Percentiles rank a stretch among this genome's conserved stretches.
Evolutionary conservation across 2,113 vertebrate genomes (phyloP).

Genomic region (Pseudorhombus dupliciocellatus): DNA sequence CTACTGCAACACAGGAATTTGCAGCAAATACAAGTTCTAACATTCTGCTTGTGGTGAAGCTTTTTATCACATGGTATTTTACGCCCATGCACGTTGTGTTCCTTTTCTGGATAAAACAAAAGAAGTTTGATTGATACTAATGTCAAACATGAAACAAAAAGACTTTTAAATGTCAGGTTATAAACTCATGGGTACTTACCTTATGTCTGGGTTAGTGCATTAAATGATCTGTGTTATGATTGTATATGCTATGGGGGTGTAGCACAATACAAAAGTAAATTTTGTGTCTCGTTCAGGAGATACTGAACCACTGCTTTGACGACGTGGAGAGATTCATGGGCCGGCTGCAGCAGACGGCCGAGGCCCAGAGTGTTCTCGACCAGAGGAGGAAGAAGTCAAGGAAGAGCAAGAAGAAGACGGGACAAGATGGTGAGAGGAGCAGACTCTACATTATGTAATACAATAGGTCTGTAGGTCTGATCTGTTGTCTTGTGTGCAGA

Average conservation of each 20-base stretch:
- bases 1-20: too few relatives aligned
- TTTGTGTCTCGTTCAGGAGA: constrained; percentile 70
- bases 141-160: too few relatives aligned
- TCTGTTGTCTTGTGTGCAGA: constrained; percentile 76
- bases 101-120: neutral
- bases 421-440: constrained; percentile 56
- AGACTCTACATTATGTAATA: too few relatives aligned
- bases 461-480: too few relatives aligned
- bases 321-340: constrained; percentile 86
- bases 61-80: neutral
- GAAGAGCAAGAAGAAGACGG: constrained; percentile 63
- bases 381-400: constrained; percentile 76
- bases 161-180: too few relatives aligned
- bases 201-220: too few relatives aligned
- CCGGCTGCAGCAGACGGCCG: constrained; percentile 84
- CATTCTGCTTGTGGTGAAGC: neutral
- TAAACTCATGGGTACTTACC: too few relatives aligned
- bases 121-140: too few relatives aligned
- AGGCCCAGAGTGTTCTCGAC: constrained; percentile 82
- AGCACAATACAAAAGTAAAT: neutral
- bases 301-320: constrained; percentile 88
- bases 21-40: neutral
- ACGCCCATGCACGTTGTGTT: neutral
- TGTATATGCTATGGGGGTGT: neutral
- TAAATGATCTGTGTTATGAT: too few relatives aligned